A percentile compares a stretch with the other conserved stretches of the same genome.
Evolutionary conservation across 2,113 vertebrate genomes (phyloP).

Genomic region (Cepphus grylle): DNA sequence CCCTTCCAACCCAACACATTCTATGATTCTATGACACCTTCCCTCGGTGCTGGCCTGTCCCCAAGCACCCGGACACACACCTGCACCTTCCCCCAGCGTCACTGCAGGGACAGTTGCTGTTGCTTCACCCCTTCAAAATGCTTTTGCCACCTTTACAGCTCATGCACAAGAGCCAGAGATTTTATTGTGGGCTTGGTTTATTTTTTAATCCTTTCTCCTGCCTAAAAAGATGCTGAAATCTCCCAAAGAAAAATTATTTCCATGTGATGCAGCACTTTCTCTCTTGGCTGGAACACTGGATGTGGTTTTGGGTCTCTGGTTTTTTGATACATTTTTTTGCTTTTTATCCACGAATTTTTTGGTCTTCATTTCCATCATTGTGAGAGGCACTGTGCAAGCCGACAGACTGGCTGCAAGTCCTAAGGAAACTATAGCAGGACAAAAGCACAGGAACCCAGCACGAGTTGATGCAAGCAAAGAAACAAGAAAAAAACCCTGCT

Average conservation of each 20-base stretch:
- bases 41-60: not conserved
- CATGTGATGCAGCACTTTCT: constrained; percentile 27
- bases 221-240: not conserved
- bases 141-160: not conserved
- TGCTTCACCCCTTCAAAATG: not conserved
- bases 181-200: rapidly evolving
- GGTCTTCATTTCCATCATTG: not conserved
- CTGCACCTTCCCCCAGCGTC: not conserved
- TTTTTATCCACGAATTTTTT: not conserved
- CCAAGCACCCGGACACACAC: not conserved
- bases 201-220: not conserved
- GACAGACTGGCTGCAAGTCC: not conserved
- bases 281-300: not conserved
- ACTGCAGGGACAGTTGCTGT: not conserved
- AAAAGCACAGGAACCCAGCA: not conserved
- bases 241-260: constrained; percentile 19
- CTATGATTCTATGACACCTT: not conserved
- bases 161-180: not conserved
- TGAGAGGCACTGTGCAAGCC: not conserved
- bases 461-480: not conserved
- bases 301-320: constrained; percentile 23
- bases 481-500: not conserved
- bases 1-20: too few species aligned
- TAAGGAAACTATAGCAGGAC: not conserved
- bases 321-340: not conserved